Conservation (phyloP, 2,797 vertebrate genomes). For the Poliocrania exsul region DNA sequence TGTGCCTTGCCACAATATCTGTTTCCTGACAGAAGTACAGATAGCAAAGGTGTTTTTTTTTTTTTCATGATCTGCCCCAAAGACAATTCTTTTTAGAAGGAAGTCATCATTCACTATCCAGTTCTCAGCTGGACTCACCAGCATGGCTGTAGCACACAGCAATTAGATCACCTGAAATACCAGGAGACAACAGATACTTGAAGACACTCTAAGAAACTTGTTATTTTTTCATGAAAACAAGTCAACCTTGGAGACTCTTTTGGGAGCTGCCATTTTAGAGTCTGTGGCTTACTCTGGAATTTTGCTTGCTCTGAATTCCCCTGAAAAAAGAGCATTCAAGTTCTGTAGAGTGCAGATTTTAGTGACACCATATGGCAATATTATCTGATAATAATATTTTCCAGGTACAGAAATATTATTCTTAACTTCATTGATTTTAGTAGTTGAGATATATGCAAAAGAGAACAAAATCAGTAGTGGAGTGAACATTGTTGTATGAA, state of each 20-base stretch:
- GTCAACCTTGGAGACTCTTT: not conserved
- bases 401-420: not conserved
- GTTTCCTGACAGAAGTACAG: not conserved
- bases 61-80: not conserved
- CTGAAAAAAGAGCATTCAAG: not conserved
- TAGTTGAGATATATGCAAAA: not conserved
- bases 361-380: not conserved
- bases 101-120: not conserved
- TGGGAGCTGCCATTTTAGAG: conserved; percentile 21
- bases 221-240: not conserved
- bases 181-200: not conserved
- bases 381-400: conserved; percentile 10
- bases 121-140: not conserved
- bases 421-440: not conserved
- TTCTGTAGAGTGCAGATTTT: not conserved
- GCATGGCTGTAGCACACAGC: not conserved
- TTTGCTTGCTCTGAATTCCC: not conserved
- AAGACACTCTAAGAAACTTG: not conserved
- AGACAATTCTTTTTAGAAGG: not conserved
- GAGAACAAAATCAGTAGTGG: not conserved
- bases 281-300: not conserved
- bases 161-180: not conserved
- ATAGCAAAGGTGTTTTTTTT: not conserved
- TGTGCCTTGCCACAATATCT: not conserved
- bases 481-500: not conserved